phyloP scores from a whole-genome alignment of 2,797 vertebrate species.

The Poecilia velifera region DNA sequence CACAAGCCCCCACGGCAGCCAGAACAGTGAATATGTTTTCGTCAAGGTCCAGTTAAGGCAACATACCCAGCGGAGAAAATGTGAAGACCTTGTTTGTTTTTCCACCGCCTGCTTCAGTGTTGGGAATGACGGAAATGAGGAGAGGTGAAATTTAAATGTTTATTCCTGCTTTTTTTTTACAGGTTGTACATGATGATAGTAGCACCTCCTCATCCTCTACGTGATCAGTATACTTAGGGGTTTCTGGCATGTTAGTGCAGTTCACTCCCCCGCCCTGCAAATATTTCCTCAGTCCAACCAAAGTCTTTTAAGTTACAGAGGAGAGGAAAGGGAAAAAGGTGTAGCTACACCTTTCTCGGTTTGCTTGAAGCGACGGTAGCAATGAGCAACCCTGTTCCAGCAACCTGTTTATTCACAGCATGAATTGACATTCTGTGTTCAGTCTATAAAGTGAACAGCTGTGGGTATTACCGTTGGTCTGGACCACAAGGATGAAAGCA shows the following conservation, averaged over 20 bases:
- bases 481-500: slow-evolving; percentile 2
- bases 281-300: slow-evolving; percentile 62
- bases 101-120: slow-evolving; percentile 27
- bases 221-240: slow-evolving; percentile 50
- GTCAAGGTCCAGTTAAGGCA: slow-evolving; percentile 24
- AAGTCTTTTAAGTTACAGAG: slow-evolving; percentile 61
- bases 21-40: slow-evolving; percentile 39
- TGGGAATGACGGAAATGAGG: slow-evolving; percentile 9
- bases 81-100: slow-evolving; percentile 31
- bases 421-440: slow-evolving; percentile 71
- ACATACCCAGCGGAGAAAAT: slow-evolving; percentile 3
- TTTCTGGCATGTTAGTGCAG: slow-evolving; percentile 50
- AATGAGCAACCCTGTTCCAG: slow-evolving; percentile 49
- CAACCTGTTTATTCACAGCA: slow-evolving; percentile 63
- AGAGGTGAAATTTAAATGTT: slow-evolving; percentile 19
- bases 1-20: slow-evolving; percentile 6
- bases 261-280: slow-evolving; percentile 66
- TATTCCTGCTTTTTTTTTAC: slow-evolving; percentile 33
- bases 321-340: slow-evolving; percentile 62
- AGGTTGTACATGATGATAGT: slow-evolving; percentile 26
- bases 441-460: slow-evolving; percentile 50
- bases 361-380: slow-evolving; percentile 51
- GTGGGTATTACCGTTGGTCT: not conserved
- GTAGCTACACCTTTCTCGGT: slow-evolving; percentile 59
- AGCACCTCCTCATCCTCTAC: slow-evolving; percentile 42